phyloP scores from a whole-genome alignment of 2,888 invertebrate genomes.

The Achlya flavicornis region DNA sequence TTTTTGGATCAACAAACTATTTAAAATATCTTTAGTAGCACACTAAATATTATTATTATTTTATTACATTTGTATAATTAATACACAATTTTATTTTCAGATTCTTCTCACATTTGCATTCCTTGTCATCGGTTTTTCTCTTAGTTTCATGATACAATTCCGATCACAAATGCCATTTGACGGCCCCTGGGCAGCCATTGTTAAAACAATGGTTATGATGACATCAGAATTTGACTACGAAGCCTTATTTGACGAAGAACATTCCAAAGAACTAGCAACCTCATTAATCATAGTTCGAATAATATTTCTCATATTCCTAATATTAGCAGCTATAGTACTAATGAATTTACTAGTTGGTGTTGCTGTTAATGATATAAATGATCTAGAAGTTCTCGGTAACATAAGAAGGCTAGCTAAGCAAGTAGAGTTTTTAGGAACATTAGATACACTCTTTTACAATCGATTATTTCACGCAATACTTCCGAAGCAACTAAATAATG shows the following conservation, averaged over 20 bases:
- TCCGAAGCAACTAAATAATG: constrained; percentile 17
- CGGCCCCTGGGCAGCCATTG: constrained; percentile 73
- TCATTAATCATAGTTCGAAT: constrained; percentile 68
- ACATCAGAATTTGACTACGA: constrained; percentile 83
- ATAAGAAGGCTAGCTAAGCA: constrained; percentile 79
- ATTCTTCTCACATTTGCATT: constrained; percentile 74
- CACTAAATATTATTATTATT: too few species aligned
- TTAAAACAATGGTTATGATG: constrained; percentile 84
- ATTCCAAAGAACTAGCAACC: constrained; percentile 49
- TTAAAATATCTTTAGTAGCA: too few species aligned
- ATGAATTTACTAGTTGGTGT: constrained; percentile 84
- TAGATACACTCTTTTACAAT: constrained; percentile 34
- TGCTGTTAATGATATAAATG: constrained; percentile 82
- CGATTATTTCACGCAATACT: constrained; percentile 27
- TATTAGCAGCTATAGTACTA: constrained; percentile 80
- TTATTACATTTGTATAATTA: too few species aligned
- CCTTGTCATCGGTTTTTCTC: constrained; percentile 80
- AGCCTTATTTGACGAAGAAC: constrained; percentile 65
- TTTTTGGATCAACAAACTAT: too few species aligned
- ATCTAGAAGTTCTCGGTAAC: constrained; percentile 79
- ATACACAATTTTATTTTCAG: constrained; percentile 44
- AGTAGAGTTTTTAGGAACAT: constrained; percentile 70
- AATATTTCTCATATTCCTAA: constrained; percentile 77
- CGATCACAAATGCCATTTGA: constrained; percentile 71
- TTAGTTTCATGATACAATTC: constrained; percentile 82